Evolutionary conservation across 2,888 invertebrate genomes (phyloP).

Genomic region (Metallyticus violacea): DNA sequence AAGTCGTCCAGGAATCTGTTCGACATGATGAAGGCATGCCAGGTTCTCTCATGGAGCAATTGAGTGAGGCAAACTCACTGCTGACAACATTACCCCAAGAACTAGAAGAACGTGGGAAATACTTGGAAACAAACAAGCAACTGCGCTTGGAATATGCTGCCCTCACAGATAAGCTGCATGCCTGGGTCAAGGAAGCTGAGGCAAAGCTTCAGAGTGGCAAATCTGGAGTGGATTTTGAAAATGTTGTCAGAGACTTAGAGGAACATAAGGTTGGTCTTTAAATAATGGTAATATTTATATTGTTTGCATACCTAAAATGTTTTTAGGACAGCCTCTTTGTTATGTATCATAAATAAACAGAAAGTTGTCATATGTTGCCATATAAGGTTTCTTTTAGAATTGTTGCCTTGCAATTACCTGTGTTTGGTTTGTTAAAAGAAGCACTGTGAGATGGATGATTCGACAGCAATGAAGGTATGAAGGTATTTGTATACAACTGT

Average conservation of each 20-base stretch:
- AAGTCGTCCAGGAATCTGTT: constrained; percentile 66
- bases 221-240: constrained; percentile 85
- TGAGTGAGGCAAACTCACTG: constrained; percentile 79
- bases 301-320: background rate
- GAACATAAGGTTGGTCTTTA: constrained; percentile 66
- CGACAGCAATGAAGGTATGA: too few species aligned
- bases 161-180: constrained; percentile 72
- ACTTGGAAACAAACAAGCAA: constrained; percentile 73
- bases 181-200: constrained; percentile 82
- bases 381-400: too few species aligned
- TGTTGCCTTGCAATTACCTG: too few species aligned
- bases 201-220: constrained; percentile 72
- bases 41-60: constrained; percentile 74
- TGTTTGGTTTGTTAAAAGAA: too few species aligned
- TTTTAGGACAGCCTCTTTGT: constrained; percentile 19
- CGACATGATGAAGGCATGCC: constrained; percentile 77
- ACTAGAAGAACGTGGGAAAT: constrained; percentile 75
- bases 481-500: too few species aligned
- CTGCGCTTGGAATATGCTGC: constrained; percentile 73
- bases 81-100: constrained; percentile 75
- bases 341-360: too few species aligned
- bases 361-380: too few species aligned
- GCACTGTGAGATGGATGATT: too few species aligned
- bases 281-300: background rate
- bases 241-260: constrained; percentile 76